Base-by-base conservation (phyloP, 2,797 vertebrate genomes). In the Bovichtus diacanthus region DNA sequence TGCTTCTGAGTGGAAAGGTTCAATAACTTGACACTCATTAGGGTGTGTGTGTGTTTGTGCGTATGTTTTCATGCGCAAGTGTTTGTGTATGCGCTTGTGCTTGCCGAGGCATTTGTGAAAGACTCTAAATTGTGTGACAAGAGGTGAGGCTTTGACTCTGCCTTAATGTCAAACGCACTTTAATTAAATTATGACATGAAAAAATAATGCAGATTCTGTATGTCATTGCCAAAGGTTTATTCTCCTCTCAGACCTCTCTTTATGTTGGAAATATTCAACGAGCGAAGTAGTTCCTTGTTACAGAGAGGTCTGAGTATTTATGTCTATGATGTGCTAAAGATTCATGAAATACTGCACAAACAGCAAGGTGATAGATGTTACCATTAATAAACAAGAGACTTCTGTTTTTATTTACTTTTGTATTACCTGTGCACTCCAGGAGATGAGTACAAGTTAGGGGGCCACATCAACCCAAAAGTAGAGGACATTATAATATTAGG, bases 1-100 rank as follows among this genome's bases (percentile, higher is more conserved):
- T 74, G 66, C 50, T 54, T 60, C n/a, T 77, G 61, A 87, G 83
- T 76, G 84, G 67, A 83, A 54, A 50, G 60, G 59, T 85, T 88
- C 84, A 70, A 85, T 82, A 87, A 78, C 60, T 41, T 49, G 0
- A 77, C 56, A 58, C 43, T 76, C 63, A 60, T n/a, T 56, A 23
- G 43, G 9, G n/a, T 74, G 68, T 43, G 3, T 65, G 44, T 36
- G 71, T 51, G 53, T 36, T 44, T n/a, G 64, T 36, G 47, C 39
- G 11, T 69, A 10, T 61, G 43, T 71, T 21, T 72, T 67, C 51
- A 9, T 62, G 44, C 63, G 15, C 55, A 50, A 47, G 43, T 58
- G 21, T 56, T 43, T 39, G 59, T 19, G 51, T 70, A 41, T 63
- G 25, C 55, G 38, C 67, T 78, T 55, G 36, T 51, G 15, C n/a